Evolutionary conservation across 2,888 invertebrate species (phyloP).

Genomic region (Eustalomyia histrio): DNA sequence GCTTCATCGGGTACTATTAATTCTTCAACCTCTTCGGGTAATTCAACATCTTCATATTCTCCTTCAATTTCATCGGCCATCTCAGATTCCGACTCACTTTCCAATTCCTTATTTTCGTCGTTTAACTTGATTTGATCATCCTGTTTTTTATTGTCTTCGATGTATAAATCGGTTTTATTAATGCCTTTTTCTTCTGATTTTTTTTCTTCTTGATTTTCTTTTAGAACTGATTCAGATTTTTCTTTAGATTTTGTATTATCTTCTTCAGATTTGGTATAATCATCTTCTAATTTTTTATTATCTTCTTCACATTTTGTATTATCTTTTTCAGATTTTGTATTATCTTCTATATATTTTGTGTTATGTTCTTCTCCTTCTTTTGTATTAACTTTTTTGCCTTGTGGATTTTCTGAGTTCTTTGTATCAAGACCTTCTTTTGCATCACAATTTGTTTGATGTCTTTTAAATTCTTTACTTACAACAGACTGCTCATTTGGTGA

Average conservation of each 20-base stretch:
- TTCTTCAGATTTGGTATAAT: background rate
- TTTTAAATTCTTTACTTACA: no score
- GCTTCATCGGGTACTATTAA: slow-evolving; percentile 65
- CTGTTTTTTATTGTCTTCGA: background rate
- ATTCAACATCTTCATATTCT: slow-evolving; percentile 57
- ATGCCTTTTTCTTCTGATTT: background rate
- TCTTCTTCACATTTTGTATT: background rate
- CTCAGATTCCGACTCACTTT: background rate
- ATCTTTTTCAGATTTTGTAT: no score
- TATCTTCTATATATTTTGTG: no score
- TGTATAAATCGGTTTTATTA: background rate
- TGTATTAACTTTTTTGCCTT: background rate
- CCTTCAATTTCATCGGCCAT: slow-evolving; percentile 21
- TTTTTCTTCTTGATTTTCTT: background rate
- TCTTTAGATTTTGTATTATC: slow-evolving; percentile 8
- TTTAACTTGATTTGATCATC: background rate
- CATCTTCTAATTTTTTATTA: background rate
- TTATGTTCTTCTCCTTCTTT: no score
- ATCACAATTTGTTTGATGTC: background rate
- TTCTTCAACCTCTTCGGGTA: slow-evolving; percentile 61
- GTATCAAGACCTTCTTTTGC: background rate
- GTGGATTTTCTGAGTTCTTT: background rate
- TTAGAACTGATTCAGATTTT: background rate
- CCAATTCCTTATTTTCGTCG: slow-evolving; percentile 5
- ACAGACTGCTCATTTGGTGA: no score